phyloP scores from a whole-genome alignment of 2,797 vertebrate genomes.

The Monodelphis domestica region DNA sequence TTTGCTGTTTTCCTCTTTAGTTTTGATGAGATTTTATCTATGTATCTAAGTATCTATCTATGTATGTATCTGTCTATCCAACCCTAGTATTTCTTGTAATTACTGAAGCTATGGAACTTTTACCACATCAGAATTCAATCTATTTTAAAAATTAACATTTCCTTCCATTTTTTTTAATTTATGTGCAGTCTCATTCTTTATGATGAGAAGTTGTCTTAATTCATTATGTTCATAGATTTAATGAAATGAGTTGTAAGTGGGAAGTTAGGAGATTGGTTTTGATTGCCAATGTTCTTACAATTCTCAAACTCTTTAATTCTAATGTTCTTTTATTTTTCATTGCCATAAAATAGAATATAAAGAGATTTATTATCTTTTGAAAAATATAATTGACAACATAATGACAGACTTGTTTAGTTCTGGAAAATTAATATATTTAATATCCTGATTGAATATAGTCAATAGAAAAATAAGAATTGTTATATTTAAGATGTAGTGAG shows the following conservation, averaged over 20 bases:
- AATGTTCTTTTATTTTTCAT: not conserved
- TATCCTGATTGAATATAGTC: not conserved
- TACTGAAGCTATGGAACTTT: not conserved
- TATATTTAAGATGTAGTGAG: not conserved
- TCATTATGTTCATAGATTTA: not conserved
- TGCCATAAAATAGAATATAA: not conserved
- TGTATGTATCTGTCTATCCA: too few species aligned
- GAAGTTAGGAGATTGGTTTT: not conserved
- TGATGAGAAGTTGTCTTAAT: not conserved
- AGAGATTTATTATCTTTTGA: not conserved
- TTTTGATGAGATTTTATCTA: not conserved
- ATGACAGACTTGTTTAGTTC: not conserved
- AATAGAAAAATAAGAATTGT: not conserved
- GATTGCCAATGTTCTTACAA: not conserved
- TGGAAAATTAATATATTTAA: not conserved
- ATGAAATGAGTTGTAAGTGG: not conserved
- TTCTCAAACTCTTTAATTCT: not conserved
- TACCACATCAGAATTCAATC: not conserved
- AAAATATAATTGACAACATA: not conserved
- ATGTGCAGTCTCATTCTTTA: not conserved
- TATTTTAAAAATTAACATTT: constrained; percentile 2
- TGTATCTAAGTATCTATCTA: too few species aligned
- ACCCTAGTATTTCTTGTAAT: not conserved
- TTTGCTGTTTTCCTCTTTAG: not conserved
- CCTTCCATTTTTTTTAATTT: not conserved